Percentiles rank a stretch among this genome's conserved stretches.
These are phyloP conservation scores for Babylonia areolata DNA, from an alignment of 1,140 invertebrate species.

Conservation along the genomic window DNA sequence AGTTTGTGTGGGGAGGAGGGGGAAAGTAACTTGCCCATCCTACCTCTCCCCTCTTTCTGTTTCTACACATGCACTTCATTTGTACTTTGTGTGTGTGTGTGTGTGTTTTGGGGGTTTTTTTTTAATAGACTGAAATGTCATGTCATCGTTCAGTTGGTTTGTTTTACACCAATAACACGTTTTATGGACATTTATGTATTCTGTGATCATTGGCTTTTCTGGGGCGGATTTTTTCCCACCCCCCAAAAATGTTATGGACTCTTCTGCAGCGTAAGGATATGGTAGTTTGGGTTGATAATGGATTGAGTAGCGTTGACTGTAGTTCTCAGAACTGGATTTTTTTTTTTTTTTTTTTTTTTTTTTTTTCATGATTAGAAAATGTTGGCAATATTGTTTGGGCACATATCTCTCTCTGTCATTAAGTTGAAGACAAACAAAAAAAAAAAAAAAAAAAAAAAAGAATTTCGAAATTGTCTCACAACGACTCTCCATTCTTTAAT, in stretches of 20 bases:
- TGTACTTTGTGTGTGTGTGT: background rate
- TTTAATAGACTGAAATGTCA: too few species aligned
- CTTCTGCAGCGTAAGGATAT: too few species aligned
- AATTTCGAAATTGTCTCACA: background rate
- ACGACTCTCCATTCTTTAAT: background rate
- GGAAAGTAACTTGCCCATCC: background rate
- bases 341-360: too few species aligned
- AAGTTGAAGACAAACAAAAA: background rate
- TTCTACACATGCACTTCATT: background rate
- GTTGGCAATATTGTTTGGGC: background rate
- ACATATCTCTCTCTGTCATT: background rate
- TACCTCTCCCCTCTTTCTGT: background rate
- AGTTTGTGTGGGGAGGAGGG: too few species aligned
- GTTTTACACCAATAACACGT: background rate
- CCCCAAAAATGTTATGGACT: too few species aligned
- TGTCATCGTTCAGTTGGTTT: background rate
- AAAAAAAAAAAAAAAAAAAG: too few species aligned
- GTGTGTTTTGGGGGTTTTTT: too few species aligned
- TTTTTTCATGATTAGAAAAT: background rate
- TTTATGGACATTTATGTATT: background rate
- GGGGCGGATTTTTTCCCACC: background rate
- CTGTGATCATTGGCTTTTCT: background rate
- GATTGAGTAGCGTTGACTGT: background rate
- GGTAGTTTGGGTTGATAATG: too few species aligned
- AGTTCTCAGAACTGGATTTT: background rate